These are phyloP conservation scores for Octodon degus DNA, from an alignment of 2,113 vertebrate species.

Conservation along the genomic window DNA sequence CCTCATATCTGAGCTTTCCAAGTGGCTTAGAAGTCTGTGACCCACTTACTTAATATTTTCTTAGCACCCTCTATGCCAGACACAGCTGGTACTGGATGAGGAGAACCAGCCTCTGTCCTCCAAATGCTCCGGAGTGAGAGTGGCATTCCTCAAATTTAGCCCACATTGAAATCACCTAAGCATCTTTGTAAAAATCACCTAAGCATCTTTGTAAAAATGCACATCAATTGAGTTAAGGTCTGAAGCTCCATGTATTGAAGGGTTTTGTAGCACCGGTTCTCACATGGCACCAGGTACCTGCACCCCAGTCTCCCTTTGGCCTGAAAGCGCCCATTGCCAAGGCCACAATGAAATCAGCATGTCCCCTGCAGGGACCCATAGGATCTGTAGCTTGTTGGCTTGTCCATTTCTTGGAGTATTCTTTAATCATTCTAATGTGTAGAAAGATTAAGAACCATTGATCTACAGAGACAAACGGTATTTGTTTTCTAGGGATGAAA, in stretches of 20 bases:
- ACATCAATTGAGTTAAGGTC: background rate
- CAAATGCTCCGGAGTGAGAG: background rate
- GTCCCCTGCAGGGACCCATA: background rate
- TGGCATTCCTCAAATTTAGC: background rate
- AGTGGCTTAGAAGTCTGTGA: background rate
- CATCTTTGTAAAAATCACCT: background rate
- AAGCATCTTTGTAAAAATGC: background rate
- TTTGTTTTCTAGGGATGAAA: background rate
- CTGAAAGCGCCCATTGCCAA: background rate
- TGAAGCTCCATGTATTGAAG: background rate
- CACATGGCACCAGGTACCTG: background rate
- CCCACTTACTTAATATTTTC: background rate
- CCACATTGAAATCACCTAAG: background rate
- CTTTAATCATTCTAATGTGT: background rate
- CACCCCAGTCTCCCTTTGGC: background rate
- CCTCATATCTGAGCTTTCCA: background rate
- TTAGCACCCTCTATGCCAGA: background rate
- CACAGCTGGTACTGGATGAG: background rate
- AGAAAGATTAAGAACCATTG: background rate
- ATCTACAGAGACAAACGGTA: background rate
- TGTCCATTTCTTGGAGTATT: background rate
- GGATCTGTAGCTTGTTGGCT: background rate
- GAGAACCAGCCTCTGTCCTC: background rate
- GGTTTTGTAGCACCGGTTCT: background rate
- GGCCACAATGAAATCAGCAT: background rate